A percentile compares a stretch with the other conserved stretches of the same genome.
These are phyloP conservation scores for Pantelozetes paolii DNA, from an alignment of 2,888 invertebrate genomes.

Conservation along the genomic window DNA sequence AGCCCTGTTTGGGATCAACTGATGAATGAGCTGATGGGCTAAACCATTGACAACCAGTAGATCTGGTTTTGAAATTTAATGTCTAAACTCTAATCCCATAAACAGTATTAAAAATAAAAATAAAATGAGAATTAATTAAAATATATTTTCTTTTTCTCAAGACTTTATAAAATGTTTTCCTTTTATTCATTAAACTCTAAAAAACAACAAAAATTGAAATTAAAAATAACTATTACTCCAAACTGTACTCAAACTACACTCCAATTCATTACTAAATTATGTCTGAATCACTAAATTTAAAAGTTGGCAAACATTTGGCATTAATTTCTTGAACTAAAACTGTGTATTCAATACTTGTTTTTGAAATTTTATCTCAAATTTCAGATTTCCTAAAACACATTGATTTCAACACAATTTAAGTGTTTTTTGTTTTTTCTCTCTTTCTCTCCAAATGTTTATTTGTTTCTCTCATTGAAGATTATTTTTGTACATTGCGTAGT, in stretches of 20 bases:
- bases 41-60: neutral
- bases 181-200: neutral
- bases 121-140: neutral
- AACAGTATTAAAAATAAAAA: neutral
- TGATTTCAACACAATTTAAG: too few relatives aligned
- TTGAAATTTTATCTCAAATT: too few relatives aligned
- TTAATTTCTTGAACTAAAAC: neutral
- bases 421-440: too few relatives aligned
- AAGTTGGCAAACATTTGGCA: constrained; percentile 19
- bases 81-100: neutral
- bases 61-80: neutral
- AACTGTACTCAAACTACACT: neutral
- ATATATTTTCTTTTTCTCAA: neutral
- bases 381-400: too few relatives aligned
- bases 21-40: neutral
- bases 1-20: neutral
- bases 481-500: neutral
- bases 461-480: neutral
- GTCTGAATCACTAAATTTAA: constrained; percentile 8
- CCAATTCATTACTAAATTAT: neutral
- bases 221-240: too few relatives aligned
- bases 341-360: neutral
- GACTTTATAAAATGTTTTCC: neutral
- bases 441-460: neutral
- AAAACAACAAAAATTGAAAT: neutral